Conservation (phyloP, 1,140 invertebrate species). For the Drosophila lacertosa region DNA sequence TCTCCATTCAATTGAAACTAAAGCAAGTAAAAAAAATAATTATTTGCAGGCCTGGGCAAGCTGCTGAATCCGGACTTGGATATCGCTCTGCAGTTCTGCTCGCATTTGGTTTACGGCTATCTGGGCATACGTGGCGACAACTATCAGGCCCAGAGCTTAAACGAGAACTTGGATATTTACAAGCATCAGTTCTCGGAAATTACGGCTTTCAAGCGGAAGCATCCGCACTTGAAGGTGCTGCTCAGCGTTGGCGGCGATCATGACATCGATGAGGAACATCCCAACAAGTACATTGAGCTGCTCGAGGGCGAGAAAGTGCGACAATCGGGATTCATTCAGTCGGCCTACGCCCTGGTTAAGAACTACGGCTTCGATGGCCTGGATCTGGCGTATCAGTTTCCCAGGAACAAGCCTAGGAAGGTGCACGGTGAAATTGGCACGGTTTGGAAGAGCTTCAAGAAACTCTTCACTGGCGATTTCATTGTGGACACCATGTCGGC, state of each 20-base stretch:
- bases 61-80: constrained; percentile 90
- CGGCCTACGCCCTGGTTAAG: constrained; percentile 87
- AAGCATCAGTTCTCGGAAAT: constrained; percentile 89
- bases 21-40: no score
- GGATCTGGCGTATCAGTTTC: constrained; percentile 94
- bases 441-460: constrained; percentile 90
- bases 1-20: no score
- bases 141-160: constrained; percentile 88
- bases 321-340: constrained; percentile 90
- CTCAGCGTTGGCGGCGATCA: constrained; percentile 90
- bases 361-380: constrained; percentile 93
- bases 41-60: constrained; percentile 89
- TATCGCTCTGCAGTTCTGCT: constrained; percentile 90
- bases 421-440: constrained; percentile 87
- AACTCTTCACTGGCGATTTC: constrained; percentile 88
- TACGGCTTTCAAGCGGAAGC: constrained; percentile 88
- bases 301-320: constrained; percentile 89
- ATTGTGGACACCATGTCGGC: constrained; percentile 89
- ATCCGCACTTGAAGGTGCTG: constrained; percentile 89
- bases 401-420: constrained; percentile 90
- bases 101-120: constrained; percentile 94
- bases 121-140: constrained; percentile 89
- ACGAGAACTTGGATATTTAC: constrained; percentile 89
- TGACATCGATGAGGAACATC: constrained; percentile 86
- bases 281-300: constrained; percentile 83